Percentiles rank a stretch among this genome's conserved stretches.
Evolutionary conservation across 1,140 invertebrate genomes (phyloP).

Genomic region (Lordiphosa stackelbergi): DNA sequence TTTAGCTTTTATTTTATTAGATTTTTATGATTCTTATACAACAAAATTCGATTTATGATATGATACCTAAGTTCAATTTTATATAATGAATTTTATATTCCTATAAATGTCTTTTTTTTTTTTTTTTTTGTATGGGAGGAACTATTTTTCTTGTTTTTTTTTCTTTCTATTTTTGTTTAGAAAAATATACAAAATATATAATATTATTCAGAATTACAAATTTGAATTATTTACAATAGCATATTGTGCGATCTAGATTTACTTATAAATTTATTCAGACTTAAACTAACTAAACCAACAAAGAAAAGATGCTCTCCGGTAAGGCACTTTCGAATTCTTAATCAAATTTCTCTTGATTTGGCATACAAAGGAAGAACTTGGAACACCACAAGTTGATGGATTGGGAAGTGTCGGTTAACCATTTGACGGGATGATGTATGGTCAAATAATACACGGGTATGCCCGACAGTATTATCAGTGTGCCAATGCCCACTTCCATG

Average conservation of each 20-base stretch:
- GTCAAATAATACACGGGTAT: conserved; percentile 93
- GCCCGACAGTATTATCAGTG: conserved; percentile 86
- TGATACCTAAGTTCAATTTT: conserved; percentile 21
- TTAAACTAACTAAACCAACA: conserved; percentile 34
- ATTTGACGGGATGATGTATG: conserved; percentile 83
- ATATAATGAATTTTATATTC: conserved; percentile 10
- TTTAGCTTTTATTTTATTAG: conserved; percentile 19
- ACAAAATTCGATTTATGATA: conserved; percentile 49
- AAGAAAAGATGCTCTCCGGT: conserved; percentile 20
- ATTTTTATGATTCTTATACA: conserved; percentile 52
- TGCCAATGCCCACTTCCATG: conserved; percentile 88
- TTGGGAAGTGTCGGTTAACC: conserved; percentile 80
- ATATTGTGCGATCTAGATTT: conserved; percentile 7
- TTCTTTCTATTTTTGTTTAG: no score
- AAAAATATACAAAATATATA: conserved; percentile 21
- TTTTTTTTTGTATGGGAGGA: conserved; percentile 15
- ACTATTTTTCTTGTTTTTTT: conserved; percentile 19
- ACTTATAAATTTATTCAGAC: conserved; percentile 36
- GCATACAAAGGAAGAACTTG: conserved; percentile 86
- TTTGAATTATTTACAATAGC: conserved; percentile 9
- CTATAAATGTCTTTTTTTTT: conserved; percentile 5
- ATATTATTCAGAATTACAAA: conserved; percentile 46
- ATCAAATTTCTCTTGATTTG: conserved; percentile 79
- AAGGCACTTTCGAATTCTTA: conserved; percentile 58
- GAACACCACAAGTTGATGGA: conserved; percentile 83